A percentile compares a stretch with the other conserved stretches of the same genome.
Conservation (phyloP, 2,888 invertebrate genomes). For the Netelia fuscicornis region DNA sequence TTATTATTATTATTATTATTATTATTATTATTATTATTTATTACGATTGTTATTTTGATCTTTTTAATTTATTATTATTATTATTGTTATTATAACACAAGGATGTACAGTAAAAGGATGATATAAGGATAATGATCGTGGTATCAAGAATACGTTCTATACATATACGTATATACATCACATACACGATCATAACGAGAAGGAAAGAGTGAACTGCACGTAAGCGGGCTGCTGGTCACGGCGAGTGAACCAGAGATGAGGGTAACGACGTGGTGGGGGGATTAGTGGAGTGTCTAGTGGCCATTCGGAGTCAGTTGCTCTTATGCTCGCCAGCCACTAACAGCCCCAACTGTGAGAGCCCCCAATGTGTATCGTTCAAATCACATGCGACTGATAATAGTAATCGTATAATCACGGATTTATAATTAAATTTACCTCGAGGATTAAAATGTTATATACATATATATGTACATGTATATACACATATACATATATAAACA, state of each 20-base stretch:
- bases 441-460: background rate
- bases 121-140: background rate
- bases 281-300: conserved; percentile 79
- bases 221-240: conserved; percentile 76
- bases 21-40: too few relatives aligned
- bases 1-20: too few relatives aligned
- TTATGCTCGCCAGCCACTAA: conserved; percentile 81
- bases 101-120: background rate
- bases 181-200: background rate
- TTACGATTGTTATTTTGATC: conserved; percentile 2
- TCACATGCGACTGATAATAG: conserved; percentile 46
- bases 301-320: conserved; percentile 83
- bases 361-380: conserved; percentile 42
- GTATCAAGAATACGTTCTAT: background rate
- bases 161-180: background rate
- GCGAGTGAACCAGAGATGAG: conserved; percentile 80
- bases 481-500: too few relatives aligned
- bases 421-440: background rate
- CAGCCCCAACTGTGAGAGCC: conserved; percentile 69
- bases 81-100: background rate
- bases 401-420: background rate
- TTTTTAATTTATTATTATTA: conserved; percentile 12
- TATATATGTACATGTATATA: background rate
- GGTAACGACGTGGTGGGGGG: conserved; percentile 78
- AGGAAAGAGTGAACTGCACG: conserved; percentile 33